These are phyloP conservation scores for Anoplopoma fimbria DNA, from an alignment of 2,113 vertebrate genomes.

Conservation along the genomic window DNA sequence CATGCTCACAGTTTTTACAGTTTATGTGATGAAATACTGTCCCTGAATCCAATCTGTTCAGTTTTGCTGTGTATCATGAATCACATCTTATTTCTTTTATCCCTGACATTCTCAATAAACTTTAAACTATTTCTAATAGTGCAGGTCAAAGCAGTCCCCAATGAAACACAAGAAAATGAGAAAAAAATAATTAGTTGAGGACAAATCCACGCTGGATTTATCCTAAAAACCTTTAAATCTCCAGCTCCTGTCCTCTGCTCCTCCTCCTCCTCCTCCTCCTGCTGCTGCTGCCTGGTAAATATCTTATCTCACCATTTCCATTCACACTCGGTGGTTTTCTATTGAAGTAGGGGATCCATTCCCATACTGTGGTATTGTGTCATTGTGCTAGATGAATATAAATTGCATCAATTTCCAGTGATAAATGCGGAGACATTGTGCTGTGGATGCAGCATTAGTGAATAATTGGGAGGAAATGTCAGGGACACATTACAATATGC, in stretches of 20 bases:
- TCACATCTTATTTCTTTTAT: not conserved
- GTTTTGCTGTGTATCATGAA: not conserved
- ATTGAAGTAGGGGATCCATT: slow-evolving; percentile 70
- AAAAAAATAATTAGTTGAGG: not conserved
- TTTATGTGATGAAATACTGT: not conserved
- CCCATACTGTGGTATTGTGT: slow-evolving; percentile 64
- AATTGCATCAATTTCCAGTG: slow-evolving; percentile 77
- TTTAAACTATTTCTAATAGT: not conserved
- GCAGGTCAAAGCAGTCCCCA: not conserved
- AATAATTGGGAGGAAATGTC: slow-evolving; percentile 79
- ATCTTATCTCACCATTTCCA: slow-evolving; percentile 67
- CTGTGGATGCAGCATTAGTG: slow-evolving; percentile 73
- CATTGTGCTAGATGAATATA: slow-evolving; percentile 76
- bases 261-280: slow-evolving; percentile 14
- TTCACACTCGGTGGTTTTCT: slow-evolving; percentile 64
- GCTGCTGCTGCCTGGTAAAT: slow-evolving; percentile 50
- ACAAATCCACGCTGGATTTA: slow-evolving; percentile 9
- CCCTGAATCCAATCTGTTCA: not conserved
- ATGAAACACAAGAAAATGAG: not conserved
- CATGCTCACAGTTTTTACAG: not conserved
- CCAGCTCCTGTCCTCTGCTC: slow-evolving; percentile 8
- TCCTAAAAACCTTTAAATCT: slow-evolving; percentile 35
- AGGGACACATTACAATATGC: slow-evolving; percentile 68
- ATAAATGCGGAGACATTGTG: slow-evolving; percentile 73
- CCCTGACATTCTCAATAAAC: not conserved